Evolutionary conservation across 2,797 vertebrate species (phyloP).

Genomic region (Epinephelus malabaricus): DNA sequence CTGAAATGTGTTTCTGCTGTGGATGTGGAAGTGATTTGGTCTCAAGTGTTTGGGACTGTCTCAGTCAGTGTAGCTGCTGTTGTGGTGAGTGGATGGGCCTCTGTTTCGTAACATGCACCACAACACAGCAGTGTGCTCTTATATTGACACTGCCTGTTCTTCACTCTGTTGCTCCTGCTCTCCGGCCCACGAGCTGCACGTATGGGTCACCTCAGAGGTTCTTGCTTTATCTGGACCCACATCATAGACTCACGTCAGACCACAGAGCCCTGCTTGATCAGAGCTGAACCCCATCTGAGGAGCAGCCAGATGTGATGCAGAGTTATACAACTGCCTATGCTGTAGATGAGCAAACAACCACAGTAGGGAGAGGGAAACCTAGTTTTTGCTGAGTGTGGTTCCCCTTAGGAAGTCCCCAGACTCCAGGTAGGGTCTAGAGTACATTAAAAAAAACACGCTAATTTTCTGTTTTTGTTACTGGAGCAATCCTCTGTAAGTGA

Average conservation of each 20-base stretch:
- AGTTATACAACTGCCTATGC: conserved; percentile 26
- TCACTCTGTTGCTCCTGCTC: conserved; percentile 4
- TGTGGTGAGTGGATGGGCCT: conserved; percentile 28
- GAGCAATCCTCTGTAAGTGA: background rate
- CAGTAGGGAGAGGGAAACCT: background rate
- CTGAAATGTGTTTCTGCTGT: background rate
- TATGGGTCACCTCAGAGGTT: conserved; percentile 14
- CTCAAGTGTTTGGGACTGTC: conserved; percentile 20
- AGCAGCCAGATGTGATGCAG: conserved; percentile 31
- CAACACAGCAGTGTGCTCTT: conserved; percentile 31
- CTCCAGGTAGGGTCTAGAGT: background rate
- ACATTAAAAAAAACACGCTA: fast-evolving
- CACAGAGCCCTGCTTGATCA: conserved; percentile 8
- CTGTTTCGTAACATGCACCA: conserved; percentile 62
- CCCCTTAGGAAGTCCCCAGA: conserved; percentile 24
- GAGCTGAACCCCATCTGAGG: background rate
- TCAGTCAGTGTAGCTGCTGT: conserved; percentile 20
- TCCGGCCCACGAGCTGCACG: conserved; percentile 18
- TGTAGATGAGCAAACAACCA: conserved; percentile 28
- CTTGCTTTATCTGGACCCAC: background rate
- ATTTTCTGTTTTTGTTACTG: background rate
- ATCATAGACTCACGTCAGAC: conserved; percentile 10
- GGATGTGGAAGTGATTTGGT: conserved; percentile 2
- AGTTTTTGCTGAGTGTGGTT: background rate
- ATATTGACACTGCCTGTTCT: conserved; percentile 19